Percentiles rank a stretch among this genome's conserved stretches.
Evolutionary conservation across 1,140 invertebrate species (phyloP).

Genomic region (Drosophila ambigua): DNA sequence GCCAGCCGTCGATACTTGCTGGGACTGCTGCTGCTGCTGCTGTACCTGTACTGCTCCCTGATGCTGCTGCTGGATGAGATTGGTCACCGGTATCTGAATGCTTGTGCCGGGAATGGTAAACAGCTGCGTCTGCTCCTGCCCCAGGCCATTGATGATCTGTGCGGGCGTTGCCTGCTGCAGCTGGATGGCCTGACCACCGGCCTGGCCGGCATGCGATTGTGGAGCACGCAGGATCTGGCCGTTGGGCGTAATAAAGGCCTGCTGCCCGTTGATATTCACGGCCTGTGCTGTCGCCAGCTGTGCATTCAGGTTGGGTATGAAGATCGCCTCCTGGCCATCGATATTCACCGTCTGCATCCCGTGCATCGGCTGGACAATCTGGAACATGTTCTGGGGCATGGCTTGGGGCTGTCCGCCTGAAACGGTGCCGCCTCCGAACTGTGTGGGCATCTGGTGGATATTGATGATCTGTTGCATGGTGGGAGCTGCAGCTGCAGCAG

Average conservation of each 20-base stretch:
- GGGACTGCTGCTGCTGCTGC: slow-evolving; percentile 32
- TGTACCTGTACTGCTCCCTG: slow-evolving; percentile 47
- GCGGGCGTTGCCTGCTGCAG: slow-evolving; percentile 65
- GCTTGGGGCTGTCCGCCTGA: slow-evolving; percentile 21
- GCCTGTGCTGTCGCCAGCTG: slow-evolving; percentile 74
- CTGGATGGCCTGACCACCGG: slow-evolving; percentile 50
- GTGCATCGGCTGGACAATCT: slow-evolving; percentile 80
- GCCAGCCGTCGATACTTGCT: slow-evolving; percentile 36
- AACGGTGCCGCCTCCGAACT: slow-evolving; percentile 50
- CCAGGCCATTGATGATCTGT: slow-evolving; percentile 84
- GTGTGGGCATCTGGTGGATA: slow-evolving; percentile 75
- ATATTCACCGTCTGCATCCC: slow-evolving; percentile 94
- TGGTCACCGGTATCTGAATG: slow-evolving; percentile 85
- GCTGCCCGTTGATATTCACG: slow-evolving; percentile 82
- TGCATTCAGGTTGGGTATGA: slow-evolving; percentile 88
- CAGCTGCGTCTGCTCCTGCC: slow-evolving; percentile 85
- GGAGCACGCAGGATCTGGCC: slow-evolving; percentile 88
- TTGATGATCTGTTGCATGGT: slow-evolving; percentile 79
- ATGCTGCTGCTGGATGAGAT: slow-evolving; percentile 65
- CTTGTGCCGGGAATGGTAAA: slow-evolving; percentile 86
- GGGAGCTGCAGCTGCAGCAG: slow-evolving; percentile 15
- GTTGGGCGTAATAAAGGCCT: slow-evolving; percentile 85
- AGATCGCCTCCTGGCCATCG: slow-evolving; percentile 95
- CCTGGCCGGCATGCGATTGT: slow-evolving; percentile 26
- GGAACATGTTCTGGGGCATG: slow-evolving; percentile 78